Evolutionary conservation across 2,797 vertebrate species (phyloP), one percentile per base, ranked within the genome.

Genomic region (Scolopax bukidnonensis): DNA sequence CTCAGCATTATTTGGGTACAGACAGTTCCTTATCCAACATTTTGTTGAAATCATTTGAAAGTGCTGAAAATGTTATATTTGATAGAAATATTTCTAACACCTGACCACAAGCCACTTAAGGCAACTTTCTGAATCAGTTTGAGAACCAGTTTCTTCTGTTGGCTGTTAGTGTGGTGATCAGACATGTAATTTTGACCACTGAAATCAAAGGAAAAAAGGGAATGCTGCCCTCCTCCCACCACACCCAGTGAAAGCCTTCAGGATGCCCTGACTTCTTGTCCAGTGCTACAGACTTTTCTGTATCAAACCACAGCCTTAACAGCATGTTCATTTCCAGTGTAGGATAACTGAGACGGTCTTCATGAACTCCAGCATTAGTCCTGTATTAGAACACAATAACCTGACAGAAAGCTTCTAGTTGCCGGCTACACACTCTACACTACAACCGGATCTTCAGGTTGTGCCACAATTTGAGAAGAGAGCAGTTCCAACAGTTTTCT

Each of bases 191-290:
- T 40, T 10, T 28, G 11, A 82, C 14, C 4, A 40, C 0, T 12
- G 4, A 79, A 84, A 28, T 60, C 6, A 5, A 48, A 61, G 24
- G 12, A 25, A 36, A 45, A 33, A n/a, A 57, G 23, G 7, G 1
- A 8, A 63, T 45, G 6, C 4, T 27, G 13, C 6, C 3, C 15
- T 27, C 1, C 4, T 2, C 0, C 13, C 14, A 15, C 10, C 21
- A 67, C 2, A 67, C 2, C 5, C 38, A 70, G 32, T 23, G 12
- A 78, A 81, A 84, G 48, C 25, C 12, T 82, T 82, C 48, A 59
- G 15, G 36, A 47, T 9, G 16, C n/a, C 54, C 16, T 25, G 16
- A 47, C 9, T 47, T 56, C 57, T 82, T n/a, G 20, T 41, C 18
- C 68, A 83, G 20, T 47, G 18, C 7, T n/a, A 41, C 2, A 2